Evolutionary conservation across 2,888 invertebrate genomes (phyloP).

Genomic region (Leucoptera coffeella): DNA sequence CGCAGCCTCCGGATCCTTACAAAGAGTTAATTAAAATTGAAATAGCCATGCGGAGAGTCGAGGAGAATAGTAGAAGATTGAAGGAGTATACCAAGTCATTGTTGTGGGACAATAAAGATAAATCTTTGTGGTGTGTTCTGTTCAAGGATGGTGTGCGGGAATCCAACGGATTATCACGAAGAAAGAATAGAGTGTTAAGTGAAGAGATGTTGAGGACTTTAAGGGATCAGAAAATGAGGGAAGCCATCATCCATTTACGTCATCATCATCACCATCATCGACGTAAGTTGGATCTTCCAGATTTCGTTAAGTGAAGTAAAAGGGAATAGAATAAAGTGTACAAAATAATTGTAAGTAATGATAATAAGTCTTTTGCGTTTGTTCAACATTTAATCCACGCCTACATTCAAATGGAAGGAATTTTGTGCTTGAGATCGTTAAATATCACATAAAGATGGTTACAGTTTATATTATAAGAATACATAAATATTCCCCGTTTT

Average conservation of each 20-base stretch:
- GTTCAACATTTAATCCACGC: background rate
- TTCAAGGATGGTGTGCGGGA: constrained; percentile 36
- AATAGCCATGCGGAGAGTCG: constrained; percentile 46
- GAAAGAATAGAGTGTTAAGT: constrained; percentile 21
- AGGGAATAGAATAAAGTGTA: constrained; percentile 8
- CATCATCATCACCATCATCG: constrained; percentile 38
- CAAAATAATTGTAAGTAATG: background rate
- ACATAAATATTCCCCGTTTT: no score
- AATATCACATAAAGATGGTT: no score
- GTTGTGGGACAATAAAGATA: constrained; percentile 46
- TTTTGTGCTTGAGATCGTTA: no score
- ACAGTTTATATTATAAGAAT: no score
- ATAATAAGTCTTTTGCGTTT: background rate
- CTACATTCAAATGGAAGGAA: background rate
- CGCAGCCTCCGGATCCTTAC: constrained; percentile 34
- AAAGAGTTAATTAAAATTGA: constrained; percentile 49
- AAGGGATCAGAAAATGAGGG: constrained; percentile 36
- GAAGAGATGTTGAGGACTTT: constrained; percentile 32
- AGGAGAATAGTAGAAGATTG: constrained; percentile 41
- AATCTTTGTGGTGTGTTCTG: constrained; percentile 47
- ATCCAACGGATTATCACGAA: constrained; percentile 16
- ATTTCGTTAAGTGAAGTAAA: constrained; percentile 42
- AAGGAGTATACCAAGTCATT: constrained; percentile 46
- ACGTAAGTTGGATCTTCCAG: constrained; percentile 28
- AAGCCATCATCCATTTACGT: constrained; percentile 35